Evolutionary conservation across 2,113 vertebrate species (phyloP), one percentile per base, ranked within the genome.

Genomic region (Gopherus evgoodei): DNA sequence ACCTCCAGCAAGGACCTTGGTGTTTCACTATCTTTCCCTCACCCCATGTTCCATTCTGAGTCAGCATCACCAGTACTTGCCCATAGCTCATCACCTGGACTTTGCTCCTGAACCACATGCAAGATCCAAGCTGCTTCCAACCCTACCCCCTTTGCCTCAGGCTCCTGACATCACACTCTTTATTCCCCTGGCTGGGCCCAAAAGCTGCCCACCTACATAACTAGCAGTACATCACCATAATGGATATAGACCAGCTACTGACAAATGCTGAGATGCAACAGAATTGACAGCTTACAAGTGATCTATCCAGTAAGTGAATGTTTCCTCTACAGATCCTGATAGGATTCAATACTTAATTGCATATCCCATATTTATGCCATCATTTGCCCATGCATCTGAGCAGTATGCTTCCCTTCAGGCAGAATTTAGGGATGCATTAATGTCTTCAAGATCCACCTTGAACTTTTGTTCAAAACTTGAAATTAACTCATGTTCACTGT

Each of bases 391-490:
- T 22, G 35, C 6, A 44, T 3, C 5, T 8, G 38, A 89, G n/a
- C 52, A 93, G 53, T n/a, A 31, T 84, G 13, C 35, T 5, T 2
- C 38, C 22, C 25, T 88, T 53, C 85, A n/a, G 27, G 14, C 21
- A 75, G 50, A 57, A 5, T 65, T 92, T 91, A 94, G 88, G 53
- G 79, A 57, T 47, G 57, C 14, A 38, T 90, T 95, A 49, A 69
- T 81, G 8, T 79, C 90, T 91, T 92, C 52, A n/a, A 92, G 88
- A 94, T 94, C 83, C 57, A 87, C 93, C 81, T 50, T 56, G 24
- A 90, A 27, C 13, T 93, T 94, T 93, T 95, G 86, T 94, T 89
- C 25, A 86, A 88, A 93, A 88, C 82, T 91, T 93, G 91, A 31
- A 69, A 79, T 95, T 69, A 65, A 72, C 79, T n/a, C 5, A 1